Conservation (phyloP, 2,797 vertebrate genomes). For the Gymnoscopelus microlampas region DNA sequence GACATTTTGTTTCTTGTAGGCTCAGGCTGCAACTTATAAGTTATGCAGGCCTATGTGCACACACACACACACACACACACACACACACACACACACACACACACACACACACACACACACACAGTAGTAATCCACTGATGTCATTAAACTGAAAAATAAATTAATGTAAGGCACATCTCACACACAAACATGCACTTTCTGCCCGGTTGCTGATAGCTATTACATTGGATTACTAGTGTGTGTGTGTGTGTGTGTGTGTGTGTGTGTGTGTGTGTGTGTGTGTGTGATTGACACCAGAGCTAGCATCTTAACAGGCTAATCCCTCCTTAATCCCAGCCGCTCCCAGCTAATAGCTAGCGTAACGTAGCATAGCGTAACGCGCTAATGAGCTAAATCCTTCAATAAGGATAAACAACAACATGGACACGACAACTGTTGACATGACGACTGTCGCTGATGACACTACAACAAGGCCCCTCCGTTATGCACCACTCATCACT, state of each 20-base stretch:
- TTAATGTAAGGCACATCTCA: no score
- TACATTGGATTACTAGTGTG: neutral
- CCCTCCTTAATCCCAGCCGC: constrained; percentile 58
- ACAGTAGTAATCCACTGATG: no score
- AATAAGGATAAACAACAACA: constrained; percentile 28
- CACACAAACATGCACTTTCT: no score
- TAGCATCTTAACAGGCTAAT: constrained; percentile 46
- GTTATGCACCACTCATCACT: no score
- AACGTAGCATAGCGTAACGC: constrained; percentile 17
- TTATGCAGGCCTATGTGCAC: no score
- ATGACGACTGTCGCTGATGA: constrained; percentile 28
- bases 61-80: no score
- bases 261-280: constrained; percentile 55
- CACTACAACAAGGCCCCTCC: neutral
- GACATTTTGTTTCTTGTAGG: no score
- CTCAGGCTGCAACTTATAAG: no score
- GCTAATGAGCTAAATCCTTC: constrained; percentile 66
- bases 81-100: no score
- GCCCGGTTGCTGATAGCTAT: no score
- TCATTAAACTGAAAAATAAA: no score
- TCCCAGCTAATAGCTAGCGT: constrained; percentile 18
- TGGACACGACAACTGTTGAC: constrained; percentile 51
- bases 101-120: no score
- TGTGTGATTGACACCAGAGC: constrained; percentile 31
- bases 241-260: constrained; percentile 19